phyloP scores from a whole-genome alignment of 2,113 vertebrate genomes.

The Lanius collurio region DNA sequence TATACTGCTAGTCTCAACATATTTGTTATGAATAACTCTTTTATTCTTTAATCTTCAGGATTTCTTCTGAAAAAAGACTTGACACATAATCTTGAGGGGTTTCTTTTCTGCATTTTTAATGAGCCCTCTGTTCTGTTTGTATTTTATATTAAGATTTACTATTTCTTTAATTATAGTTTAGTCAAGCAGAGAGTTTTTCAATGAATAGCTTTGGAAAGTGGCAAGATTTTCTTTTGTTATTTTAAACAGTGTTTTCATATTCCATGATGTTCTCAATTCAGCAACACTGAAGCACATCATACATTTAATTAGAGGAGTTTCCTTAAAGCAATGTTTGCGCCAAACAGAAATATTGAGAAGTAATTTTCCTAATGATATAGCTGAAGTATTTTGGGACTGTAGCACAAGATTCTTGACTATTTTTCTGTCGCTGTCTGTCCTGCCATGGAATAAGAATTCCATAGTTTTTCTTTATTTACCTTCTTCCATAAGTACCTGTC shows the following conservation, averaged over 20 bases:
- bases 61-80: not conserved
- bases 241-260: not conserved
- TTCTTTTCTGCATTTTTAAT: not conserved
- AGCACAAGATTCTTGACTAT: not conserved
- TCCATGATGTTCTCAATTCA: not conserved
- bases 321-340: not conserved
- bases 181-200: not conserved
- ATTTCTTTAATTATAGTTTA: not conserved
- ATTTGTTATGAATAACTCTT: not conserved
- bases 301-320: not conserved
- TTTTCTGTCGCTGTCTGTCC: not conserved
- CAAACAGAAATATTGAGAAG: not conserved
- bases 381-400: not conserved
- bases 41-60: not conserved
- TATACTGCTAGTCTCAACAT: not conserved
- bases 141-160: not conserved
- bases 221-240: not conserved
- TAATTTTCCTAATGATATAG: not conserved
- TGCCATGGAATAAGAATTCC: not conserved
- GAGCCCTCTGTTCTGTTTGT: not conserved
- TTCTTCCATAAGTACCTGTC: not conserved
- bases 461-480: not conserved
- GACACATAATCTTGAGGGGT: not conserved
- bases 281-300: not conserved
- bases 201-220: not conserved